A percentile compares a stretch with the other conserved stretches of the same genome.
Evolutionary conservation across 2,113 vertebrate genomes (phyloP).

Genomic region (Pygoscelis antarcticus): DNA sequence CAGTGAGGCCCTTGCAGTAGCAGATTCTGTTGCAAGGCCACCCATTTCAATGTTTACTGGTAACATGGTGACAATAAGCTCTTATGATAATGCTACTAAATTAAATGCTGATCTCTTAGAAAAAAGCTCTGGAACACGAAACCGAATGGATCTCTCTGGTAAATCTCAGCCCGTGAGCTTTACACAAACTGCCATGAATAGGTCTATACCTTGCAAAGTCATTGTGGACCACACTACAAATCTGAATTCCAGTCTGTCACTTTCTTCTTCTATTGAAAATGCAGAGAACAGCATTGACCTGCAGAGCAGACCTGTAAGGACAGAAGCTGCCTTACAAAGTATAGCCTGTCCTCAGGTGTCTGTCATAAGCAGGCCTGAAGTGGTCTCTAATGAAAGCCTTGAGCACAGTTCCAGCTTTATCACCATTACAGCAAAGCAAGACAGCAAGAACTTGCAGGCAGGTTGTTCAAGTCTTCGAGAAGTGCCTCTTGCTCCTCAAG

Average conservation of each 20-base stretch:
- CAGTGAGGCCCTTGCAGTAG: slow-evolving; percentile 29
- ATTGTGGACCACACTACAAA: slow-evolving; percentile 84
- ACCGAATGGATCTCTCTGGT: slow-evolving; percentile 67
- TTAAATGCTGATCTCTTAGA: slow-evolving; percentile 71
- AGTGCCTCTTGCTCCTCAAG: slow-evolving; percentile 68
- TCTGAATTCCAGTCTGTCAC: slow-evolving; percentile 73
- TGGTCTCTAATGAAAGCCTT: slow-evolving; percentile 57
- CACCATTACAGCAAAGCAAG: slow-evolving; percentile 62
- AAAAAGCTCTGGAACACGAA: slow-evolving; percentile 66
- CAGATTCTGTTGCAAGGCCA: slow-evolving; percentile 65
- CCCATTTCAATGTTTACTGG: slow-evolving; percentile 75
- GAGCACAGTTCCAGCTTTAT: slow-evolving; percentile 72
- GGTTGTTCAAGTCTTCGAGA: slow-evolving; percentile 69
- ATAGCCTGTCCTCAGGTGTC: slow-evolving; percentile 81
- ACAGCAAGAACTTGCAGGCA: slow-evolving; percentile 67
- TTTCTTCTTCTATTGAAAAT: slow-evolving; percentile 70
- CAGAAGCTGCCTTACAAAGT: slow-evolving; percentile 72
- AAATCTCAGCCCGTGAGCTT: slow-evolving; percentile 72
- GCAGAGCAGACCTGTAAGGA: slow-evolving; percentile 73
- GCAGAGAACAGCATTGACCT: slow-evolving; percentile 68
- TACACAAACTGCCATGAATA: slow-evolving; percentile 74
- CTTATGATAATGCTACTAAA: slow-evolving; percentile 66
- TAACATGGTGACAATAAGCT: slow-evolving; percentile 72
- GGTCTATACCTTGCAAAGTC: slow-evolving; percentile 85
- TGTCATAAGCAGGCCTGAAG: slow-evolving; percentile 82